Percentiles rank a stretch among this genome's conserved stretches.
Evolutionary conservation across 2,888 invertebrate genomes (phyloP).

Genomic region (Homarus gammarus): DNA sequence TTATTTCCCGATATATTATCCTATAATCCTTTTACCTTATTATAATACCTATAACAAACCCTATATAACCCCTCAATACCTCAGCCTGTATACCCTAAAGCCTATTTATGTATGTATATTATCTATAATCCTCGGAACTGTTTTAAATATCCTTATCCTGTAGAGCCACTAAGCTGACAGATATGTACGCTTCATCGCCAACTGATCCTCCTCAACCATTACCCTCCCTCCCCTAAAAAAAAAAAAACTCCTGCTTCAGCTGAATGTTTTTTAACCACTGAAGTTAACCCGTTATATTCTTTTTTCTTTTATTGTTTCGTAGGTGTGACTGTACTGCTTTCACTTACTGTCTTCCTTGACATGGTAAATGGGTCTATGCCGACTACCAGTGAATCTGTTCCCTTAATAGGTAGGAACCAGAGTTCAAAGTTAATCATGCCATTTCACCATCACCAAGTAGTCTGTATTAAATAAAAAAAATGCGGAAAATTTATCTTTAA

Average conservation of each 20-base stretch:
- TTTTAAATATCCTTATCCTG: constrained; percentile 9
- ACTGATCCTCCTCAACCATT: constrained; percentile 63
- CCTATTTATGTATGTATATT: constrained; percentile 35
- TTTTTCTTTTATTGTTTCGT: constrained; percentile 77
- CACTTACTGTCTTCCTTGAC: constrained; percentile 82
- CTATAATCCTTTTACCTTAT: not conserved
- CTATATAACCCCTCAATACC: not conserved
- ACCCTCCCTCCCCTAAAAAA: not conserved
- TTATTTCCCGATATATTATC: constrained; percentile 1
- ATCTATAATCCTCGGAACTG: constrained; percentile 24
- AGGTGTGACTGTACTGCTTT: constrained; percentile 83
- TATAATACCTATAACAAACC: not conserved
- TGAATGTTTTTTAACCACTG: constrained; percentile 60
- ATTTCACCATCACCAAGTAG: constrained; percentile 76
- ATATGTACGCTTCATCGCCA: constrained; percentile 49
- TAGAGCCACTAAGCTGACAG: constrained; percentile 58
- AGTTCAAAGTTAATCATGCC: constrained; percentile 67
- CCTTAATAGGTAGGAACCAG: constrained; percentile 80
- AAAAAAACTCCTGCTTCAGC: constrained; percentile 44
- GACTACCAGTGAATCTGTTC: constrained; percentile 81
- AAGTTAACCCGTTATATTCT: constrained; percentile 57
- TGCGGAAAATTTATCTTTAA: constrained; percentile 29
- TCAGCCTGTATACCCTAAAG: not conserved
- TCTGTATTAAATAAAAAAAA: constrained; percentile 33
- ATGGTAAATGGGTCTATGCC: constrained; percentile 83